Evolutionary conservation across 2,797 vertebrate species (phyloP).

Genomic region (Meriones psammophilus): DNA sequence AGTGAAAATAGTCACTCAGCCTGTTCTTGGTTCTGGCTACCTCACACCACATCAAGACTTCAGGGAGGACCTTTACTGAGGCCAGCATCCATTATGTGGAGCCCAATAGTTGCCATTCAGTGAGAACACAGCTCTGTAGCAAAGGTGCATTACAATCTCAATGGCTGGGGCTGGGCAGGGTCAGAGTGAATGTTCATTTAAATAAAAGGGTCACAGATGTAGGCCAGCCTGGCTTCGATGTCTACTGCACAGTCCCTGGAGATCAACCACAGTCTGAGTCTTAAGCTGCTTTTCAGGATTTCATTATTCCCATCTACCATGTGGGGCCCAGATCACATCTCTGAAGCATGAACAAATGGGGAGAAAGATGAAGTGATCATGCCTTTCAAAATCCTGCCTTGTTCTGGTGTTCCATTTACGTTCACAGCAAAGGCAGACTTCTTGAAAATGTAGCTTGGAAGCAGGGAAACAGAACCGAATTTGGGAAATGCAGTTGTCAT

Average conservation of each 20-base stretch:
- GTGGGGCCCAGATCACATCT: neutral
- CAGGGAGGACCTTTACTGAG: constrained; percentile 11
- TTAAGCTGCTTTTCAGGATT: neutral
- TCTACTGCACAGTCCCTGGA: neutral
- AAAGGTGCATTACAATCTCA: neutral
- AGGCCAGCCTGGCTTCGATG: neutral
- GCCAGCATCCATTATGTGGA: neutral
- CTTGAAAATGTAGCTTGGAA: constrained; percentile 1
- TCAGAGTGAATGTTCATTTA: neutral
- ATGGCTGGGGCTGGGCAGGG: neutral
- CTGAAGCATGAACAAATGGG: neutral
- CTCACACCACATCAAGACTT: neutral
- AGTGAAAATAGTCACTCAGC: neutral
- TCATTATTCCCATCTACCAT: neutral
- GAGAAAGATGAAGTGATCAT: neutral
- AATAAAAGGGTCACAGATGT: neutral
- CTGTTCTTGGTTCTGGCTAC: neutral
- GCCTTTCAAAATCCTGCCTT: neutral
- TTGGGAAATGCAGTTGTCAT: neutral
- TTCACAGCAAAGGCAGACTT: neutral
- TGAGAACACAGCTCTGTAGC: neutral
- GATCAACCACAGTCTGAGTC: neutral
- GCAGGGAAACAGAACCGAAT: neutral
- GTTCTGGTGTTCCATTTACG: neutral
- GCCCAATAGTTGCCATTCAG: neutral